These are phyloP conservation scores for Saimiri boliviensis DNA, from an alignment of 2,113 vertebrate genomes.

Conservation along the genomic window DNA sequence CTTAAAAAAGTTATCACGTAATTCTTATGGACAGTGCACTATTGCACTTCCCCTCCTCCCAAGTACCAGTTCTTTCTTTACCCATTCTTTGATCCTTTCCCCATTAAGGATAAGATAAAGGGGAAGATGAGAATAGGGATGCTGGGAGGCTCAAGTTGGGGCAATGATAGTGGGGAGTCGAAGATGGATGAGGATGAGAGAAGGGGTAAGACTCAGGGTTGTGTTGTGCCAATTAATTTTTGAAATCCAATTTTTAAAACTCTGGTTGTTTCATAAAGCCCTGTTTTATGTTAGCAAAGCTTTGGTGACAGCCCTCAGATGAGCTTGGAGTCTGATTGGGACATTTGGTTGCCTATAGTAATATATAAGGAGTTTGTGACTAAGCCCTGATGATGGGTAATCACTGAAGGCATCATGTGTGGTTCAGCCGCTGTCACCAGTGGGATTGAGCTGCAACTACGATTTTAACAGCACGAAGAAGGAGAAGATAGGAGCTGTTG, in stretches of 20 bases:
- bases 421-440: background rate
- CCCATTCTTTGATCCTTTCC: background rate
- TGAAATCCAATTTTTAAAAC: conserved; percentile 39
- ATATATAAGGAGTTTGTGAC: background rate
- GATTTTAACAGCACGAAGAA: background rate
- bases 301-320: background rate
- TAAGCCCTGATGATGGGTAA: background rate
- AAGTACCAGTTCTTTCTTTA: background rate
- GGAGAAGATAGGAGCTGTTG: background rate
- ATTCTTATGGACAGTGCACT: background rate
- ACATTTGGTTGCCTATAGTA: background rate
- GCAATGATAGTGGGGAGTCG: background rate
- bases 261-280: background rate
- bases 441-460: background rate
- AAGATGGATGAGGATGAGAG: no score
- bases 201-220: background rate
- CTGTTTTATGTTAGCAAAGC: background rate
- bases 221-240: background rate
- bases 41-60: background rate
- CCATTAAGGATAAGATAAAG: background rate
- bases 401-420: background rate
- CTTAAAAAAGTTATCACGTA: background rate
- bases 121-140: background rate
- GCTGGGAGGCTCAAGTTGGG: background rate
- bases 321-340: background rate